Percentiles rank a stretch among this genome's conserved stretches.
phyloP scores from a whole-genome alignment of 2,797 vertebrate genomes.

The Selene dorsalis region DNA sequence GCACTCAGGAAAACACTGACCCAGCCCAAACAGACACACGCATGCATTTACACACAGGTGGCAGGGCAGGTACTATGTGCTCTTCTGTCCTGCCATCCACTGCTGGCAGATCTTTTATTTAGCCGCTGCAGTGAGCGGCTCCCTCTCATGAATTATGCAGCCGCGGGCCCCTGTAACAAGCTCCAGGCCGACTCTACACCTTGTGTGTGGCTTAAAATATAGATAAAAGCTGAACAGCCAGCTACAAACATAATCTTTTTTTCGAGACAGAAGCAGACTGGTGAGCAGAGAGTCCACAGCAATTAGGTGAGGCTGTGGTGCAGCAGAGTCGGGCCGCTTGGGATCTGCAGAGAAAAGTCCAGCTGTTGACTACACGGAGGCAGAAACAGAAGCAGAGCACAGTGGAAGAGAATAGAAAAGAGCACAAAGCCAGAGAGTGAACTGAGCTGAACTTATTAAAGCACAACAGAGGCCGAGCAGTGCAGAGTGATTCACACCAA shows the following conservation, averaged over 20 bases:
- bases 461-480: slow-evolving; percentile 39
- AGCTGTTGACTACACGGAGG: slow-evolving; percentile 56
- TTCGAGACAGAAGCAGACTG: slow-evolving; percentile 78
- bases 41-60: slow-evolving; percentile 69
- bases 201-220: slow-evolving; percentile 99
- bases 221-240: slow-evolving; percentile 96
- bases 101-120: slow-evolving; percentile 86
- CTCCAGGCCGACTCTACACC: slow-evolving; percentile 93
- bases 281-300: slow-evolving; percentile 81
- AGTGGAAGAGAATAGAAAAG: slow-evolving; percentile 38
- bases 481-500: slow-evolving; percentile 46
- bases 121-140: slow-evolving; percentile 84
- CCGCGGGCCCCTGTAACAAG: slow-evolving; percentile 90
- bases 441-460: slow-evolving; percentile 48
- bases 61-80: slow-evolving; percentile 67
- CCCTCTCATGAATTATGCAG: slow-evolving; percentile 93
- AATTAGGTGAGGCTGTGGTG: slow-evolving; percentile 81
- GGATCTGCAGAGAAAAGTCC: slow-evolving; percentile 61
- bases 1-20: slow-evolving; percentile 45
- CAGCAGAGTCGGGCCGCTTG: slow-evolving; percentile 62
- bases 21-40: slow-evolving; percentile 57
- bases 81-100: slow-evolving; percentile 70
- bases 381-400: slow-evolving; percentile 30
- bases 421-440: slow-evolving; percentile 33
- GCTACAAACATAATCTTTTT: slow-evolving; percentile 88